Evolutionary conservation across 2,113 vertebrate species (phyloP), one percentile per base, ranked within the genome.

Genomic region (Paratilapia polleni): DNA sequence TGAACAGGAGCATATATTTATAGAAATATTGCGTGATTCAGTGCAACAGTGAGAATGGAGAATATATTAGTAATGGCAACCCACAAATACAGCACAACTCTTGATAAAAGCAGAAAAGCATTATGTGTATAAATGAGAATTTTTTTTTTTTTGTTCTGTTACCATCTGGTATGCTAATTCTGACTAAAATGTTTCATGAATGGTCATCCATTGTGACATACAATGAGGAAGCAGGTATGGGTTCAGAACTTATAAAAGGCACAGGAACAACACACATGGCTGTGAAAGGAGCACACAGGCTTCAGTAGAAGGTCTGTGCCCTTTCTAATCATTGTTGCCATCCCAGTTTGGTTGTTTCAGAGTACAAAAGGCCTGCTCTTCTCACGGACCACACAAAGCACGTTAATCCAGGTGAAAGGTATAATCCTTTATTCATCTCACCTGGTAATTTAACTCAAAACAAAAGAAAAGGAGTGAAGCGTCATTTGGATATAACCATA

Each of bases 311-410:
- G 58, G 62, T 61, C 54, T 81, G 34, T 78, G 20, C 80, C 85
- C 49, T 82, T 88, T 87, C 43, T 57, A 28, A 31, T 77, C 49
- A 54, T 62, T 82, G 68, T 84, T 79, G 47, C 22, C 36, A 22
- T 79, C 82, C 34, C 5, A 64, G 63, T 56, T 56, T 61, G 10
- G 3, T 77, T 83, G 52, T 78, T 77, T 70, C 28, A 24, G 31
- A 61, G 20, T 34, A 85, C 22, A 43, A 78, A 81, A 54, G 26
- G 15, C 10, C 41, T 43, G 38, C 11, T 77, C n/a, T 43, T 78
- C 77, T 31, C 17, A 54, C 2, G 5, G 54, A 74, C 43, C 20
- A 19, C 41, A 52, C 26, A 20, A 14, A 78, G 15, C 15, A 31
- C 2, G 14, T 81, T 76, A 76, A 83, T 83, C 77, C 77, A 83